Conservation (phyloP, 2,797 vertebrate genomes). For the Silurus lanzhouensis region DNA sequence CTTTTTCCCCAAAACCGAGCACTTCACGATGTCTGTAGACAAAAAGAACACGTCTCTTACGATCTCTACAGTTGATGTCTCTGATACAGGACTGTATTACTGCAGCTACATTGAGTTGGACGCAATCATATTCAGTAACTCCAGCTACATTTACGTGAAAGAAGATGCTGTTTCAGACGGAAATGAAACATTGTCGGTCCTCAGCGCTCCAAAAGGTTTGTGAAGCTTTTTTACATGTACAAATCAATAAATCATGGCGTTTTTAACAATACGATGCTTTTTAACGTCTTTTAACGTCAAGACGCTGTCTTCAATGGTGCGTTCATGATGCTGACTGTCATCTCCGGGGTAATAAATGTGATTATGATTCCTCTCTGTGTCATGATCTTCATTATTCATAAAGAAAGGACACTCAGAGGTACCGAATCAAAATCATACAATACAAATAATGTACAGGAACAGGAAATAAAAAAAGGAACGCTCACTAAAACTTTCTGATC, state of each 20-base stretch:
- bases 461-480: neutral
- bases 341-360: neutral
- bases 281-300: neutral
- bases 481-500: neutral
- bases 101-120: neutral
- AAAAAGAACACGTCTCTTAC: conserved; percentile 7
- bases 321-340: neutral
- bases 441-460: neutral
- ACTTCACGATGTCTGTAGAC: conserved; percentile 6
- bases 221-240: neutral
- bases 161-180: neutral
- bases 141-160: conserved; percentile 3
- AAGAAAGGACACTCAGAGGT: neutral
- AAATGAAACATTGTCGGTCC: neutral
- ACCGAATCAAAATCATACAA: neutral
- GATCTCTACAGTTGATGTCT: neutral
- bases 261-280: neutral
- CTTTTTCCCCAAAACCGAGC: neutral
- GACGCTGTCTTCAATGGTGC: neutral
- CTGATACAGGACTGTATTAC: conserved; percentile 33
- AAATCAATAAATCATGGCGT: neutral
- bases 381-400: neutral
- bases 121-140: neutral
- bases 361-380: conserved; percentile 2
- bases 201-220: neutral